Percentiles rank a stretch among this genome's conserved stretches.
Evolutionary conservation across 2,888 invertebrate species (phyloP).

Genomic region (Subacronicta megacephala): DNA sequence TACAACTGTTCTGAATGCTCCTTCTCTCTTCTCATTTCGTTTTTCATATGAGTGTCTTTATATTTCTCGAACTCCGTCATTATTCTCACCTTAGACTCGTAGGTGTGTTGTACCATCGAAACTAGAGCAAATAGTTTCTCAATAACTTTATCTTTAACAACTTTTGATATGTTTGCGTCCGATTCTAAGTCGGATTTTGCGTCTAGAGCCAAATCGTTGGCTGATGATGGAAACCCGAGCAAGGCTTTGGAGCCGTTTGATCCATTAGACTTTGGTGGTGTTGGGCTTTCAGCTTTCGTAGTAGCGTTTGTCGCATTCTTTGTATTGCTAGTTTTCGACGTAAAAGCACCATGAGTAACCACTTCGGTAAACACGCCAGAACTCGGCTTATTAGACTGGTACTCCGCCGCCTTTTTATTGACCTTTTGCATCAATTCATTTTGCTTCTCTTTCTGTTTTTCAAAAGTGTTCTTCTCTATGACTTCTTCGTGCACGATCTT

Average conservation of each 20-base stretch:
- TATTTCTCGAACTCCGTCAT: conserved; percentile 84
- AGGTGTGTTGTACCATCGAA: conserved; percentile 85
- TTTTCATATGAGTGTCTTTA: conserved; percentile 82
- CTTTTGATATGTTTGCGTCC: conserved; percentile 79
- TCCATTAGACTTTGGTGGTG: conserved; percentile 62
- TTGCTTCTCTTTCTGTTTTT: conserved; percentile 81
- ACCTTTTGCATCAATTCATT: conserved; percentile 79
- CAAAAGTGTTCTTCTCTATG: conserved; percentile 74
- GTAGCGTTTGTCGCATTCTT: conserved; percentile 10
- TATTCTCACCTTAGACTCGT: conserved; percentile 84
- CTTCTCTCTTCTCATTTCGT: conserved; percentile 80
- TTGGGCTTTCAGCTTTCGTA: conserved; percentile 65
- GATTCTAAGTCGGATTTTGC: conserved; percentile 86
- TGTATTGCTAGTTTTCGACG: conserved; percentile 71
- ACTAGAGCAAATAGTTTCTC: conserved; percentile 81
- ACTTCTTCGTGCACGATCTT: conserved; percentile 76
- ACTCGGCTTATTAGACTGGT: conserved; percentile 80
- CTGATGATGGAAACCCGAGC: conserved; percentile 84
- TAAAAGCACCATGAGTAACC: conserved; percentile 83
- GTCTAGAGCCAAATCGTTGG: conserved; percentile 83
- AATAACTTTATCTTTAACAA: conserved; percentile 84
- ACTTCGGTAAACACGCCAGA: conserved; percentile 85
- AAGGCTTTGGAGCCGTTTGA: conserved; percentile 75
- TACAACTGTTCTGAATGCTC: conserved; percentile 85
- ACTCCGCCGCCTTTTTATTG: conserved; percentile 81